A percentile compares a stretch with the other conserved stretches of the same genome.
Evolutionary conservation across 2,888 invertebrate genomes (phyloP).

Genomic region (Drosophila ustulata): DNA sequence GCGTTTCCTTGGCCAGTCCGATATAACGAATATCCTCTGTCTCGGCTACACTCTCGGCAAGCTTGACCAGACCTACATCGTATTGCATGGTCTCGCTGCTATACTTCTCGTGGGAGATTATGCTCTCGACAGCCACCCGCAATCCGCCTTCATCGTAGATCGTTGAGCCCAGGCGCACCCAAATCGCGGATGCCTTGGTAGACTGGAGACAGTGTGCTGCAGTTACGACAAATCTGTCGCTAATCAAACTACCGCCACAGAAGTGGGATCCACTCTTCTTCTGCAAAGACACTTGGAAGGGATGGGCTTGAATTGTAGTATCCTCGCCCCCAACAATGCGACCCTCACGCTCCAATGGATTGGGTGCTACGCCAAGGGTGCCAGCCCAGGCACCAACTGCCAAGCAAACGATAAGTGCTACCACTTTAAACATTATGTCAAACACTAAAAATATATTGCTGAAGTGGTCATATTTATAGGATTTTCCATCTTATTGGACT

Average conservation of each 20-base stretch:
- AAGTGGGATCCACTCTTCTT: conserved; percentile 74
- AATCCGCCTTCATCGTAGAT: conserved; percentile 79
- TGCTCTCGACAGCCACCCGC: conserved; percentile 69
- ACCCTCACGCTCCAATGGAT: conserved; percentile 57
- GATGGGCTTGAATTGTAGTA: conserved; percentile 83
- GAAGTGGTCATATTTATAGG: conserved; percentile 39
- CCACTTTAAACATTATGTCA: conserved; percentile 33
- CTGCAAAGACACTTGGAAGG: conserved; percentile 85
- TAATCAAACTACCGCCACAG: conserved; percentile 85
- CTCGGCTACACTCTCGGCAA: conserved; percentile 65
- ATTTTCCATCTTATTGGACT: background rate
- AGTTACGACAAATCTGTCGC: conserved; percentile 80
- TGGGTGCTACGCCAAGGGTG: conserved; percentile 41
- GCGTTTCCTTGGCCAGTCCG: conserved; percentile 61
- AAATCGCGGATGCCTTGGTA: conserved; percentile 33
- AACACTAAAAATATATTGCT: conserved; percentile 1
- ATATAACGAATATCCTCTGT: conserved; percentile 65
- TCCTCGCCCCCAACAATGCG: conserved; percentile 85
- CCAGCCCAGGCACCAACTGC: conserved; percentile 28
- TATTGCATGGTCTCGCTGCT: conserved; percentile 77
- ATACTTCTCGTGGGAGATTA: conserved; percentile 76
- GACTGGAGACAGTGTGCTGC: conserved; percentile 84
- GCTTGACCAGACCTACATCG: conserved; percentile 84
- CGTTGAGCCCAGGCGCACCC: conserved; percentile 83
- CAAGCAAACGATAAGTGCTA: conserved; percentile 44